phyloP scores from a whole-genome alignment of 2,113 vertebrate species.

The Pollachius pollachius region DNA sequence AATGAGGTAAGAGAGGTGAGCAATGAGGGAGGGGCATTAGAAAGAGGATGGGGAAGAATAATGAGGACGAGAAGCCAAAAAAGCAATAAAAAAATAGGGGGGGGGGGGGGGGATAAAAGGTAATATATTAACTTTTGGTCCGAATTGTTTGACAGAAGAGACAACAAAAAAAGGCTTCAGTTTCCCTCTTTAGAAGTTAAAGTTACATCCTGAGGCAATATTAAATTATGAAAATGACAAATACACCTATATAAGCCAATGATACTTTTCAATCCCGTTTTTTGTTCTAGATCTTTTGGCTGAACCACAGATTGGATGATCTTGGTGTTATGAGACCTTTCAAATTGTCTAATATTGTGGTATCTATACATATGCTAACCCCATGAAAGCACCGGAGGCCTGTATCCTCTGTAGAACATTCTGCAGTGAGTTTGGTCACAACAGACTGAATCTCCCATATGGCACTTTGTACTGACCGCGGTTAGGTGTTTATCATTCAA shows the following conservation, averaged over 20 bases:
- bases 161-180: constrained; percentile 35
- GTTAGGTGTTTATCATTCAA: not conserved
- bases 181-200: constrained; percentile 32
- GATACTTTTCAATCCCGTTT: not conserved
- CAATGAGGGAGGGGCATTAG: too few species aligned
- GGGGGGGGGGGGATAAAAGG: constrained; percentile 1
- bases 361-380: too few species aligned
- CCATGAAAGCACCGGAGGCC: too few species aligned
- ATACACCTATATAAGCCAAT: not conserved
- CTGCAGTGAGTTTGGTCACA: not conserved
- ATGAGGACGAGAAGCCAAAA: too few species aligned
- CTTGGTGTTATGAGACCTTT: too few species aligned
- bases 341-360: too few species aligned
- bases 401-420: not conserved
- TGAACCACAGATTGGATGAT: too few species aligned
- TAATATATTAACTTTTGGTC: not conserved
- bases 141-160: constrained; percentile 14
- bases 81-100: too few species aligned
- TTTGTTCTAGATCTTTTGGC: not conserved
- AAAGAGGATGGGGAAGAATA: too few species aligned
- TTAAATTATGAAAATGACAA: constrained; percentile 32
- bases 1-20: too few species aligned
- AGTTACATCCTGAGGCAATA: constrained; percentile 47
- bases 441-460: not conserved
- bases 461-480: not conserved